Conservation (phyloP, 1,140 invertebrate genomes). For the Drosophila mayri region DNA sequence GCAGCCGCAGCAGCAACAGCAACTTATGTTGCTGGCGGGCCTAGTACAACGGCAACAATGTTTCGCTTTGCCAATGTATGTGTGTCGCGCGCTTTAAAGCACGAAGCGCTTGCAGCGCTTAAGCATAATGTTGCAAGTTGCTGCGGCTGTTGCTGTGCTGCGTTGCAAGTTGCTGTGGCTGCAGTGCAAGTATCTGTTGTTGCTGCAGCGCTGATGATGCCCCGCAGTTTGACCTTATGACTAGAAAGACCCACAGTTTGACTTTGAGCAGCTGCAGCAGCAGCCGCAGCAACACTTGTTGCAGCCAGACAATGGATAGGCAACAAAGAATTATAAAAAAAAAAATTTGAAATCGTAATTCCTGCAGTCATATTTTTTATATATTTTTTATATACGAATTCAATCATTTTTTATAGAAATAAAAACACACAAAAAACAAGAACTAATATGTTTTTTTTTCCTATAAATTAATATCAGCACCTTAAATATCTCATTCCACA, state of each 20-base stretch:
- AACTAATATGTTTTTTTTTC: background rate
- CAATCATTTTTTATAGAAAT: background rate
- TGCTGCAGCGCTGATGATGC: conserved; percentile 41
- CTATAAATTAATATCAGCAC: background rate
- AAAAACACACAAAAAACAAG: background rate
- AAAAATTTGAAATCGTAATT: background rate
- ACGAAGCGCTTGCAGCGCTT: conserved; percentile 65
- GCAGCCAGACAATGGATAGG: background rate
- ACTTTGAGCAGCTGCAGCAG: conserved; percentile 35
- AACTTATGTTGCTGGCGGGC: conserved; percentile 59
- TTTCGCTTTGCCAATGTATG: conserved; percentile 43
- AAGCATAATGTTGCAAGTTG: conserved; percentile 27
- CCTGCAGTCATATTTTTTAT: background rate
- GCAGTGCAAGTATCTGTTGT: background rate
- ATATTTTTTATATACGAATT: background rate
- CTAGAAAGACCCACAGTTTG: conserved; percentile 45
- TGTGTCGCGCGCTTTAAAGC: conserved; percentile 64
- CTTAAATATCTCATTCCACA: background rate
- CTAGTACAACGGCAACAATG: conserved; percentile 56
- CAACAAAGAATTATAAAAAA: background rate
- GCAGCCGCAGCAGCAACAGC: conserved; percentile 35
- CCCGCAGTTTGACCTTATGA: conserved; percentile 63
- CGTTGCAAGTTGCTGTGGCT: background rate
- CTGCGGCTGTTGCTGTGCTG: background rate
- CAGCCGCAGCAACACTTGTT: conserved; percentile 30